Evolutionary conservation across 1,140 invertebrate genomes (phyloP), one percentile per base, ranked within the genome.

Genomic region (Drosophila tsacasi): DNA sequence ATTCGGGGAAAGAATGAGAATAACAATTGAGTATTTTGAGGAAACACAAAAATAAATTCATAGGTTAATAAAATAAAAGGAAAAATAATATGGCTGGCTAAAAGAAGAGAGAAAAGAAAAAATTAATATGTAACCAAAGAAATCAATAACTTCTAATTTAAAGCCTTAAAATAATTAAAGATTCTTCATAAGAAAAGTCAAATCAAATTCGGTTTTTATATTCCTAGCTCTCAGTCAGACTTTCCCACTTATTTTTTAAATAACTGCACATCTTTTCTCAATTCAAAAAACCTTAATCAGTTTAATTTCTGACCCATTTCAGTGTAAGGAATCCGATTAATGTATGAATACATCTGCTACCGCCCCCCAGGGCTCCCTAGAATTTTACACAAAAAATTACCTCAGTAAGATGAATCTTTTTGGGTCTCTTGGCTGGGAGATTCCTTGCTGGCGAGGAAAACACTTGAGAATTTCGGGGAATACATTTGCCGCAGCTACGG

Each of bases 341-440:
- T 73, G 69, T 72, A 59, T 71, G 67, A 50, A 72, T 42, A 40
- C 66, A 47, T 60, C 66, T 73, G 69, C 54, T 42, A 17, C 21
- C 32, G 8, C 19, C n/a, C 19, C 35, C 1, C 23, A 13, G 6
- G 15, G 8, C 49, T 35, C 32, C 64, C 23, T 44, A 3, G 30
- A 73, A 39, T 73, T 73, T 73, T 37, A 30, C 66, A 58, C 66
- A 71, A 50, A 73, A 65, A 73, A 73, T 52, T 73, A 72, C 54
- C 68, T 49, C 37, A 50, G 67, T 35, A 72, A 73, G 73, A 73
- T 72, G 69, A 73, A 73, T 73, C 69, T 64, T 49, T 42, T 32
- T 64, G 49, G 49, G 61, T 19, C 35, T 40, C 57, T 37, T 30
- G 13, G n/a, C 63, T 23, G 27, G 39, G 63, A 17, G 40, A 60